These are phyloP conservation scores for Dicrostonyx torquatus DNA, from an alignment of 2,797 vertebrate species.

Conservation along the genomic window DNA sequence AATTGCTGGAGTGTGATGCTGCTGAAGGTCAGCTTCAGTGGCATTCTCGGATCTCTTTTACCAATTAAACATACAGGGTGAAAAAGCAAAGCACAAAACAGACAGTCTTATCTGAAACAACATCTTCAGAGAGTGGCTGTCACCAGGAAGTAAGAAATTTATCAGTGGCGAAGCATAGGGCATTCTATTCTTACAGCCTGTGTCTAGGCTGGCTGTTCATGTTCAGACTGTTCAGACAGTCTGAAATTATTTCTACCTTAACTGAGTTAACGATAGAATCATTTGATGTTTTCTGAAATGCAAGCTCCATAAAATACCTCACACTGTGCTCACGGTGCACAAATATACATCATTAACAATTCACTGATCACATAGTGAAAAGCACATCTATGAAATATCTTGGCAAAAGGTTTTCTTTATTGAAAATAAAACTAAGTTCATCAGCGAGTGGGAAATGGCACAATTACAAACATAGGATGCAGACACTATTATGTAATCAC, in stretches of 20 bases:
- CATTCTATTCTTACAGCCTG: neutral
- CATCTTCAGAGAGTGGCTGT: neutral
- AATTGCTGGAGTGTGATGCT: neutral
- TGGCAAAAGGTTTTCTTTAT: neutral
- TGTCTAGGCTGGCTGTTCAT: neutral
- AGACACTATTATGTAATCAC: neutral
- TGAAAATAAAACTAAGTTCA: neutral
- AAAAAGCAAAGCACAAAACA: neutral
- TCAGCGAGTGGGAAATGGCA: neutral
- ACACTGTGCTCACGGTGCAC: neutral
- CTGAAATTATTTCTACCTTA: neutral
- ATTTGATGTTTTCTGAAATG: neutral
- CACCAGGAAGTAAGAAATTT: neutral
- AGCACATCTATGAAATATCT: slow-evolving; percentile 30
- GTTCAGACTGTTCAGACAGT: neutral
- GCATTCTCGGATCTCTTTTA: neutral
- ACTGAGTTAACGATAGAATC: neutral
- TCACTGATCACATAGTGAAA: neutral
- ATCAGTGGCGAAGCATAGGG: neutral
- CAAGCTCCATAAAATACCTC: neutral
- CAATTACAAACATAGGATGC: neutral
- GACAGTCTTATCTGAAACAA: neutral
- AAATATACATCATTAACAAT: neutral
- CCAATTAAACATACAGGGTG: neutral
- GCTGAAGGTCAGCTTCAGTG: neutral